A percentile compares a stretch with the other conserved stretches of the same genome.
Conservation (phyloP, 2,888 invertebrate species). For the Drosophila meridiana region DNA sequence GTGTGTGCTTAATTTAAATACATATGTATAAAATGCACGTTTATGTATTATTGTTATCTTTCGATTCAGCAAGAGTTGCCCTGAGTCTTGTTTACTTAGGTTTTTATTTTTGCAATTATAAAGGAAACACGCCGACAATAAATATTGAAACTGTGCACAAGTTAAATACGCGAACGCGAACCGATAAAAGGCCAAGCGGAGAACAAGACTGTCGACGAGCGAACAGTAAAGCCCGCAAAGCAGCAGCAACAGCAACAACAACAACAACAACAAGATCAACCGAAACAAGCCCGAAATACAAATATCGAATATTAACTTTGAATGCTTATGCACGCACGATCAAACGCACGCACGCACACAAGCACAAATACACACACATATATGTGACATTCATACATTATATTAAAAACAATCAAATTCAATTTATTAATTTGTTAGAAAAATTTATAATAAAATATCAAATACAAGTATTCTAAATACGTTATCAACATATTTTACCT, state of each 20-base stretch:
- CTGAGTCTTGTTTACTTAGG: slow-evolving; percentile 51
- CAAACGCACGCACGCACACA: slow-evolving; percentile 21
- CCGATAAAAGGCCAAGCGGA: slow-evolving; percentile 56
- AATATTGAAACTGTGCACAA: slow-evolving; percentile 72
- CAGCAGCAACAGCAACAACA: slow-evolving; percentile 23
- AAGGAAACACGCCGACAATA: slow-evolving; percentile 60
- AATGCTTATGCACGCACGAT: slow-evolving; percentile 42
- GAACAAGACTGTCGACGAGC: slow-evolving; percentile 33
- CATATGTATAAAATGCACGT: slow-evolving; percentile 32
- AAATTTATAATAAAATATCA: slow-evolving; percentile 6
- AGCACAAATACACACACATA: not conserved
- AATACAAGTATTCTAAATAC: slow-evolving; percentile 13
- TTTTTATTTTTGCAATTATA: slow-evolving; percentile 58
- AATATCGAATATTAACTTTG: slow-evolving; percentile 51
- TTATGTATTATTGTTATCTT: slow-evolving; percentile 49
- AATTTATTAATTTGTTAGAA: not conserved
- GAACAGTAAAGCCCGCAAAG: slow-evolving; percentile 31
- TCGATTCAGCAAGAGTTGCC: slow-evolving; percentile 27
- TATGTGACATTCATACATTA: not conserved
- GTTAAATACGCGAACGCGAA: slow-evolving; percentile 54
- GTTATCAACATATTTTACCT: slow-evolving; percentile 27
- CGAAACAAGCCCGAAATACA: slow-evolving; percentile 53
- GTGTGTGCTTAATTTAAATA: slow-evolving; percentile 23
- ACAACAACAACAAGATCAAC: slow-evolving; percentile 10
- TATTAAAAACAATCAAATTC: not conserved